Evolutionary conservation across 2,113 vertebrate species (phyloP), one percentile per base, ranked within the genome.

Genomic region (Anser cygnoides): DNA sequence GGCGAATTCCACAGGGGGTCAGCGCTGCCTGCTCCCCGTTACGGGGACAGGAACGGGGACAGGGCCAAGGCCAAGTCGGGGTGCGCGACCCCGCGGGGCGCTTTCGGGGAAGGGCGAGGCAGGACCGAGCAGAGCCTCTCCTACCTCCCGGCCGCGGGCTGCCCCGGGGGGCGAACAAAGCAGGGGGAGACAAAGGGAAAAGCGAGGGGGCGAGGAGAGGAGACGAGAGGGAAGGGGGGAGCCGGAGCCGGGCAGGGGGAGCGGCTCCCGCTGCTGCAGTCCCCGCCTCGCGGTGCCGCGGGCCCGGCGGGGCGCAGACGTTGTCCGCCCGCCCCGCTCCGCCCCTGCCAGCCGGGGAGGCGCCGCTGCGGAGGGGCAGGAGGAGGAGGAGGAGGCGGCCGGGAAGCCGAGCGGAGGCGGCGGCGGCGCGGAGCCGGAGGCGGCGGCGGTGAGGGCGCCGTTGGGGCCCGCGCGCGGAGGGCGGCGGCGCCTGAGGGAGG

Each of bases 271-370:
- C 89, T 78, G 91, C 73, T 28, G 95, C 94, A 92, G 93, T 93
- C 96, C 41, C 94, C 95, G 91, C 94, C 96, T 74, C 39, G 19
- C 66, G 12, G 20, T 9, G 74, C 37, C 79, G 43, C 89, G 35
- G 37, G n/a, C 73, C 87, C 66, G 75, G 82, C 74, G 70, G 68
- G 90, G 59, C 82, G 71, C 91, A 84, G 89, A 75, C 89, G 93
- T 71, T 80, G 84, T 14, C 39, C n/a, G 66, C 25, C 85, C 58
- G 66, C 75, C 57, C 93, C 87, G 61, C 82, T 43, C 77, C 66
- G 66, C 89, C 82, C 78, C 61, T 70, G 84, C 35, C 59, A n/a
- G 59, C 59, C 59, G 37, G 46, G 46, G 46, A 49, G 46, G 46
- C 46, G 46, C 46, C 46, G 46, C 46, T 49, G 46, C 46, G 46